Evolutionary conservation across 2,888 invertebrate genomes (phyloP).

Genomic region (Meta bourneti): DNA sequence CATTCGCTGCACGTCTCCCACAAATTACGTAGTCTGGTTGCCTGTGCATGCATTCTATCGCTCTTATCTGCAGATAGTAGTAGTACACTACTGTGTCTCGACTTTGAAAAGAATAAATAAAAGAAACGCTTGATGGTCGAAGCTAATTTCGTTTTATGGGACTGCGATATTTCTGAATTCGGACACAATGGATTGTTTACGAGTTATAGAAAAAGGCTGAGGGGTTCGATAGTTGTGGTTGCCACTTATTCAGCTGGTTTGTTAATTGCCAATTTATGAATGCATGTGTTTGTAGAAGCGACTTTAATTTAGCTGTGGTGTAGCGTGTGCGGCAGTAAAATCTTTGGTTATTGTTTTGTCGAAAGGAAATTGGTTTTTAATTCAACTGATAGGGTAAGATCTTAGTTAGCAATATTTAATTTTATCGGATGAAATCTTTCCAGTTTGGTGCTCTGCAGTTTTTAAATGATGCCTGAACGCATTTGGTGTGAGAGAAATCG

Average conservation of each 20-base stretch:
- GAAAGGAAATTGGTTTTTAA: background rate
- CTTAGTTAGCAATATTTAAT: too few species aligned
- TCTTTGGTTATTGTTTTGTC: background rate
- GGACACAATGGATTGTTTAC: slow-evolving; percentile 11
- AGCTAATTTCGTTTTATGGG: slow-evolving; percentile 31
- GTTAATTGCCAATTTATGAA: background rate
- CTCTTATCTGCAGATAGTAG: background rate
- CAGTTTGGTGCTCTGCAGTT: background rate
- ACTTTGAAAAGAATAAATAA: background rate
- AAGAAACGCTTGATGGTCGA: slow-evolving; percentile 18
- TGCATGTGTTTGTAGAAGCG: background rate
- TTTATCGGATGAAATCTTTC: background rate
- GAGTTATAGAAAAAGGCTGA: background rate
- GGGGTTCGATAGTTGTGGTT: background rate
- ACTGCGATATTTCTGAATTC: slow-evolving; percentile 8
- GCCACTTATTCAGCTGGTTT: background rate
- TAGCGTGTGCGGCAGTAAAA: background rate
- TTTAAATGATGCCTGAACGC: background rate
- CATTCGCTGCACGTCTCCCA: slow-evolving; percentile 39
- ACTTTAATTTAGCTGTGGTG: background rate
- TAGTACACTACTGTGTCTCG: background rate
- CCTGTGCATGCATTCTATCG: slow-evolving; percentile 14
- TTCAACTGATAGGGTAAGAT: background rate
- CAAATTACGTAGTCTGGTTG: slow-evolving; percentile 46
- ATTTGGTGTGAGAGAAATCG: background rate